Evolutionary conservation across 1,140 invertebrate species (phyloP).

Genomic region (Apis dorsata): DNA sequence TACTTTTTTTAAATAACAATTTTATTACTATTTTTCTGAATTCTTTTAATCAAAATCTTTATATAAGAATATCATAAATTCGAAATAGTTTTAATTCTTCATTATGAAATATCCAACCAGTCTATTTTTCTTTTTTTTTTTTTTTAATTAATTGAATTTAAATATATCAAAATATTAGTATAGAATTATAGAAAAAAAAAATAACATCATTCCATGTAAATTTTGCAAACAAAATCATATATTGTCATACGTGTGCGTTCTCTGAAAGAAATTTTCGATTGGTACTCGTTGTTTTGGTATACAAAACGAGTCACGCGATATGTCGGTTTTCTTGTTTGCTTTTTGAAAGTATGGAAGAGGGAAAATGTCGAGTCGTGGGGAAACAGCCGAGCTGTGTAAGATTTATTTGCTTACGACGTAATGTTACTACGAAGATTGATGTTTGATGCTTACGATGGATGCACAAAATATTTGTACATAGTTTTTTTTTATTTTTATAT

Average conservation of each 20-base stretch:
- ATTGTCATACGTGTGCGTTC: not conserved
- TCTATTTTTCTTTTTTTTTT: too few species aligned
- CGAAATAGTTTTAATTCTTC: too few species aligned
- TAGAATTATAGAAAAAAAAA: conserved; percentile 13
- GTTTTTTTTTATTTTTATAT: not conserved
- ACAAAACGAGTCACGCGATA: not conserved
- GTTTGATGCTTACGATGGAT: not conserved
- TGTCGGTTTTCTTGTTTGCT: not conserved
- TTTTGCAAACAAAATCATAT: not conserved
- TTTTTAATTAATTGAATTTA: too few species aligned
- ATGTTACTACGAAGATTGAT: not conserved
- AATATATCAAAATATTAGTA: too few species aligned
- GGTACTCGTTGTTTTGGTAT: not conserved
- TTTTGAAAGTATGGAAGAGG: not conserved
- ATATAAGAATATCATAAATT: too few species aligned
- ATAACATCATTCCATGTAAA: conserved; percentile 5
- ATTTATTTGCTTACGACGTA: conserved; percentile 14
- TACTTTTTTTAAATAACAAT: too few species aligned
- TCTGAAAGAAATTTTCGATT: not conserved
- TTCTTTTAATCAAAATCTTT: too few species aligned
- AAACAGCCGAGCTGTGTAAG: not conserved
- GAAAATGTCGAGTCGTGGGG: not conserved
- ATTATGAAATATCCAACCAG: too few species aligned
- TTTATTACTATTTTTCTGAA: too few species aligned
- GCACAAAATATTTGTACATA: not conserved